These are phyloP conservation scores for Scyliorhinus canicula DNA, from an alignment of 2,797 vertebrate species.

Conservation along the genomic window DNA sequence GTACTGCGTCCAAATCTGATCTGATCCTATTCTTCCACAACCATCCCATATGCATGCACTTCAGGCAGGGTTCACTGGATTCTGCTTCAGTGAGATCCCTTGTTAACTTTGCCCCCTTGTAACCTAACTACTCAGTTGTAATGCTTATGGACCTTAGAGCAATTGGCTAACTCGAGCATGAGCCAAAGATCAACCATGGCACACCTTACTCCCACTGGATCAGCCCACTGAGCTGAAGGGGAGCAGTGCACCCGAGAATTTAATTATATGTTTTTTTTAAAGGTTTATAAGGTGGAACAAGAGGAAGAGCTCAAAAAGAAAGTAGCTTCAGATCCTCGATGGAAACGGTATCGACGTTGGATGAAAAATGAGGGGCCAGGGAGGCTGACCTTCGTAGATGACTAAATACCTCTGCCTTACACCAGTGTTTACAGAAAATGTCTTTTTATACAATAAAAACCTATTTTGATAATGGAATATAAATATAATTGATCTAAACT, in stretches of 20 bases:
- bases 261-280: neutral
- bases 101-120: neutral
- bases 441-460: slow-evolving; percentile 2
- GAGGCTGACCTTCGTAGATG: slow-evolving; percentile 82
- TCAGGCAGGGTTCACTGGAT: neutral
- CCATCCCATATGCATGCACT: neutral
- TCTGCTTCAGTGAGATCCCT: neutral
- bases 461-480: slow-evolving; percentile 29
- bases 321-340: slow-evolving; percentile 82
- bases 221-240: neutral
- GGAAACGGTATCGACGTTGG: slow-evolving; percentile 93
- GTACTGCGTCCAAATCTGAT: neutral
- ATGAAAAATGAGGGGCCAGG: slow-evolving; percentile 94
- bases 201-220: neutral
- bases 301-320: slow-evolving; percentile 92
- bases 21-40: neutral
- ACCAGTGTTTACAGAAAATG: neutral
- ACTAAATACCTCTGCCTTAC: slow-evolving; percentile 56
- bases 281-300: slow-evolving; percentile 82
- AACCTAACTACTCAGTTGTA: neutral
- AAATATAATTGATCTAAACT: slow-evolving; percentile 7
- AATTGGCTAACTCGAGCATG: neutral
- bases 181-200: neutral
- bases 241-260: neutral
- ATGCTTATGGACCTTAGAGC: neutral